Evolutionary conservation across 1,140 invertebrate genomes (phyloP).

Genomic region (Drosophila bocqueti): DNA sequence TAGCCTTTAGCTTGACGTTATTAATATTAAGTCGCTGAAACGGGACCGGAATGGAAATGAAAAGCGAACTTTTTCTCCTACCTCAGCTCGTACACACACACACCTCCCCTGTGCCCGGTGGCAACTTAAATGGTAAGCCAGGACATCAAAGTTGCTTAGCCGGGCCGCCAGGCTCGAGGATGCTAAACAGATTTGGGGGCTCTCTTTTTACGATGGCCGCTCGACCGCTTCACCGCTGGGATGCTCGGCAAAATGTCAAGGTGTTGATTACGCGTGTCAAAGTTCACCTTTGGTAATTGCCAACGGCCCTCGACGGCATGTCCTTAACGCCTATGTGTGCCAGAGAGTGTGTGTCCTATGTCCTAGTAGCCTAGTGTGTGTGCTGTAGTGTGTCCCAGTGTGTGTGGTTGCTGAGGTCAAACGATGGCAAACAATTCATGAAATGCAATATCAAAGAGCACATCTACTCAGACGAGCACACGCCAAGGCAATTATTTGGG

Average conservation of each 20-base stretch:
- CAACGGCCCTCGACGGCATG: conserved; percentile 22
- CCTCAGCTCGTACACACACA: not conserved
- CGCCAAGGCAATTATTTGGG: conserved; percentile 15
- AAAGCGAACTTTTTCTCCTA: conserved; percentile 60
- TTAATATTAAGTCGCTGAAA: conserved; percentile 52
- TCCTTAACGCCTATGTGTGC: not conserved
- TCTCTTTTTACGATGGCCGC: conserved; percentile 7
- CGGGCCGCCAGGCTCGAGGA: conserved; percentile 18
- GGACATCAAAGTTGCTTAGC: conserved; percentile 47
- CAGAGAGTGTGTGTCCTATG: not conserved
- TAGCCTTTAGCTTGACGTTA: conserved; percentile 38
- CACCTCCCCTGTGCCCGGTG: conserved; percentile 23
- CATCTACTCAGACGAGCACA: conserved; percentile 13
- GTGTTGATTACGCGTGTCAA: conserved; percentile 67
- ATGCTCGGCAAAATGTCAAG: conserved; percentile 38
- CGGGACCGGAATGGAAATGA: conserved; percentile 40
- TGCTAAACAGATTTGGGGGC: conserved; percentile 63
- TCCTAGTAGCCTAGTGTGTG: conserved; percentile 1
- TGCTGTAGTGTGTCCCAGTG: conserved; percentile 11
- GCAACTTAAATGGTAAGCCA: conserved; percentile 18
- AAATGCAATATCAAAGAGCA: conserved; percentile 60
- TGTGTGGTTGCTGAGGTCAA: conserved; percentile 52
- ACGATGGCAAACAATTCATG: conserved; percentile 40
- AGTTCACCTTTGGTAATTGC: conserved; percentile 55
- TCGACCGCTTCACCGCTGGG: not conserved